phyloP scores from a whole-genome alignment of 2,797 vertebrate genomes.

The Sciurus carolinensis region DNA sequence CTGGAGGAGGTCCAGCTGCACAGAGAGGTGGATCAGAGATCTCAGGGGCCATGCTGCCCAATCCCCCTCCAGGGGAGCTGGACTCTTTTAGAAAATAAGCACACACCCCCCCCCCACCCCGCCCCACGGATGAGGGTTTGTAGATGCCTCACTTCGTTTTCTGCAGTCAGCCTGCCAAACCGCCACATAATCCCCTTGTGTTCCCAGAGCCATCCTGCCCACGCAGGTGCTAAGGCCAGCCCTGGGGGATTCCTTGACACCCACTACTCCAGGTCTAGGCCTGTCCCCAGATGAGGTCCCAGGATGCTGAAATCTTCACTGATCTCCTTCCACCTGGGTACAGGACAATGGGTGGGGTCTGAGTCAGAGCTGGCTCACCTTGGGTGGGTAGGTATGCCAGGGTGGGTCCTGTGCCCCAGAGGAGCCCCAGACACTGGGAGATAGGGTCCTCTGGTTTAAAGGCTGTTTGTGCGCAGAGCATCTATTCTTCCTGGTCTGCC shows the following conservation, averaged over 20 bases:
- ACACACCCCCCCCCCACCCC: neutral
- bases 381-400: neutral
- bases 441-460: neutral
- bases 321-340: neutral
- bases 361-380: slow-evolving; percentile 9
- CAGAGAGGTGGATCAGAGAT: neutral
- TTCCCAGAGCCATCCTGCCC: slow-evolving; percentile 33
- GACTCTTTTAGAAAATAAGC: neutral
- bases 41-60: neutral
- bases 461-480: neutral
- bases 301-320: neutral
- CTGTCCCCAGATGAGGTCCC: neutral
- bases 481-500: neutral
- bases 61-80: neutral
- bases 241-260: neutral
- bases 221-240: neutral
- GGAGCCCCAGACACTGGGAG: neutral
- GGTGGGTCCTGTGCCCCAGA: neutral
- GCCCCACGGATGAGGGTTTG: neutral
- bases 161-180: slow-evolving; percentile 22
- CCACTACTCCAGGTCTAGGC: slow-evolving; percentile 64
- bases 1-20: neutral
- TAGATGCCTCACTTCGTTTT: neutral
- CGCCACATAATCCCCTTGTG: neutral
- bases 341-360: neutral